Base-by-base conservation (phyloP, 2,113 vertebrate genomes). In the Brachyhypopomus occidentalis region DNA sequence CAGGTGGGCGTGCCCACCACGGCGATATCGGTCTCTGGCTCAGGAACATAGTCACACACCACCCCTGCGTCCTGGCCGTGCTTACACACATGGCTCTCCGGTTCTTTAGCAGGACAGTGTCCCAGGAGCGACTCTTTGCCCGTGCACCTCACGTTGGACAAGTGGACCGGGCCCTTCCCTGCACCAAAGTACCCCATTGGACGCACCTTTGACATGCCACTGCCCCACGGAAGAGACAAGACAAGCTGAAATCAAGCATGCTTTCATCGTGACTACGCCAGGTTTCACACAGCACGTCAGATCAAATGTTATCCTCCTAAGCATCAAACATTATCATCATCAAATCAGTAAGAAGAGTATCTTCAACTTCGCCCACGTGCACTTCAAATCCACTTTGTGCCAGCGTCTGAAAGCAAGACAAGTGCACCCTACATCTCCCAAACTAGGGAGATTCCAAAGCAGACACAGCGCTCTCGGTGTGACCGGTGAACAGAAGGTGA, bases 71-170 rank as follows among this genome's bases (percentile, higher is more conserved):
- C 94, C 84, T 93, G 89, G 56, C 90, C 88, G 77, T 92, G 94
- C 80, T 90, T 91, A 91, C 96, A 97, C 90, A 91, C 92, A 85
- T 88, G 92, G 81, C 86, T 86, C 72, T 86, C 89, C 69, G 87
- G 91, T 12, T 90, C 90, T 17, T 92, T 89, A 16, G 92, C 90
- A 4, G 92, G 92, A 71, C 88, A 94, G 86, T 90, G 89, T 2
- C 96, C 96, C 38, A 96, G 90, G 48, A 90, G 93, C 83, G 95
- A 91, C 90, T 97, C 96, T 0, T 89, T 92, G 62, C 96, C 96
- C 0, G 92, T 95, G 90, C 96, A 97, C 84, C 94, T 93, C 77
- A 97, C n/a, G 4, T 92, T 92, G 87, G 94, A 90, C 86, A 96
- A 89, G 86, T 96, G 95, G 83, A 96, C 90, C 34, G 94, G 94